Percentiles rank a stretch among this genome's conserved stretches.
These are phyloP conservation scores for Leptodactylus fuscus DNA, from an alignment of 2,113 vertebrate species.

Conservation along the genomic window DNA sequence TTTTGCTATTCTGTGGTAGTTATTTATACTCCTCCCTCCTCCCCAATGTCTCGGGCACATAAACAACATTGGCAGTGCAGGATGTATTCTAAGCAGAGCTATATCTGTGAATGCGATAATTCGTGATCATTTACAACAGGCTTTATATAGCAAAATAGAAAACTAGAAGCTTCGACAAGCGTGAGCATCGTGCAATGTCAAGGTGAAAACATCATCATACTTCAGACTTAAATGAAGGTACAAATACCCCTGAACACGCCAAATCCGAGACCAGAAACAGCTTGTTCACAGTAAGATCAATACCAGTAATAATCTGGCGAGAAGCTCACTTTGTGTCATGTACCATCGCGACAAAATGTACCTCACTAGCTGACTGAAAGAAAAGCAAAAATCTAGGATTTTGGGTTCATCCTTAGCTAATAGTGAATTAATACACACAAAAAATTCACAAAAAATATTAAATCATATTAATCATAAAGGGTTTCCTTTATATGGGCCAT, in stretches of 20 bases:
- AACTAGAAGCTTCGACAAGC: conserved; percentile 55
- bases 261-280: conserved; percentile 65
- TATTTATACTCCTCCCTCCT: not conserved
- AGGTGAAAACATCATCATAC: conserved; percentile 70
- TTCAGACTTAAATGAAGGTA: conserved; percentile 72
- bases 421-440: too few relatives aligned
- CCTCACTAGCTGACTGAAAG: not conserved
- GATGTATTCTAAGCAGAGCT: not conserved
- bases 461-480: too few relatives aligned
- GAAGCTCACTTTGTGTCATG: conserved; percentile 29
- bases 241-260: conserved; percentile 77
- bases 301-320: conserved; percentile 69
- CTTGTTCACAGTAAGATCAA: conserved; percentile 73
- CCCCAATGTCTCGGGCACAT: not conserved
- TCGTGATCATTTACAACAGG: not conserved
- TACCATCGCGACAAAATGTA: not conserved
- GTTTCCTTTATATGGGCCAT: too few relatives aligned
- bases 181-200: conserved; percentile 34
- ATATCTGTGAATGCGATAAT: not conserved
- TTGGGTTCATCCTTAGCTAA: too few relatives aligned
- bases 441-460: too few relatives aligned
- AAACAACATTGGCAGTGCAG: not conserved
- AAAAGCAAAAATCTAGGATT: too few relatives aligned
- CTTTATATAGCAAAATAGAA: conserved; percentile 39
- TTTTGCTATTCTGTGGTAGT: too few relatives aligned